These are phyloP conservation scores for Spheniscus mendiculus DNA, from an alignment of 2,113 vertebrate genomes.

Conservation along the genomic window DNA sequence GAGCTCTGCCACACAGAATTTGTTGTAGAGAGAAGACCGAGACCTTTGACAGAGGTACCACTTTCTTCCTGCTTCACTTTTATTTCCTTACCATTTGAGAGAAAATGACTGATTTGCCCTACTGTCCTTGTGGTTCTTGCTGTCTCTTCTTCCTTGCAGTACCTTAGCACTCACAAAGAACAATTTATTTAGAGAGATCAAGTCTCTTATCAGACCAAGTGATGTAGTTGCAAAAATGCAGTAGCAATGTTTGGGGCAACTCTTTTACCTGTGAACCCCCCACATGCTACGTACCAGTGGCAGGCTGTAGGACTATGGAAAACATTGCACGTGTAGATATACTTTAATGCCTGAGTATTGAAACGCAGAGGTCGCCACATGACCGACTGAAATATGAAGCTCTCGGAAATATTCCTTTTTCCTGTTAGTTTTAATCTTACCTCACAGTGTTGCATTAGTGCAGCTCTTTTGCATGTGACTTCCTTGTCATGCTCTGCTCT, in stretches of 20 bases:
- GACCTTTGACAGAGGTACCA: slow-evolving; percentile 91
- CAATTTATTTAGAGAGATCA: neutral
- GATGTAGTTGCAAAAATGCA: neutral
- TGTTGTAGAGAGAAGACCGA: slow-evolving; percentile 88
- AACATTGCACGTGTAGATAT: neutral
- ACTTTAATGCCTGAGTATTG: neutral
- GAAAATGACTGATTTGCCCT: neutral
- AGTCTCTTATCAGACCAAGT: neutral
- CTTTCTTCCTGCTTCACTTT: slow-evolving; percentile 14
- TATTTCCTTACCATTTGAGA: neutral
- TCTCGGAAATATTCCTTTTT: neutral
- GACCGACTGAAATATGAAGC: neutral
- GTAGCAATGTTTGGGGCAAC: neutral
- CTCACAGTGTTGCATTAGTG: neutral
- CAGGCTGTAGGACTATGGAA: neutral
- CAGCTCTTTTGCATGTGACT: neutral
- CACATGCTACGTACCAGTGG: rapidly evolving
- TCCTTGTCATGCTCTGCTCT: neutral
- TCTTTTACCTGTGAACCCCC: neutral
- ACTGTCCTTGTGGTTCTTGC: neutral
- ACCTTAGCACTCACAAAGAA: neutral
- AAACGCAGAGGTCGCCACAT: neutral
- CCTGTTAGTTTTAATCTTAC: neutral
- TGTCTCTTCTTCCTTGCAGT: neutral
- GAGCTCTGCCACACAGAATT: slow-evolving; percentile 97